Conservation (phyloP, 2,113 vertebrate genomes). For the Setophaga kirtlandii region DNA sequence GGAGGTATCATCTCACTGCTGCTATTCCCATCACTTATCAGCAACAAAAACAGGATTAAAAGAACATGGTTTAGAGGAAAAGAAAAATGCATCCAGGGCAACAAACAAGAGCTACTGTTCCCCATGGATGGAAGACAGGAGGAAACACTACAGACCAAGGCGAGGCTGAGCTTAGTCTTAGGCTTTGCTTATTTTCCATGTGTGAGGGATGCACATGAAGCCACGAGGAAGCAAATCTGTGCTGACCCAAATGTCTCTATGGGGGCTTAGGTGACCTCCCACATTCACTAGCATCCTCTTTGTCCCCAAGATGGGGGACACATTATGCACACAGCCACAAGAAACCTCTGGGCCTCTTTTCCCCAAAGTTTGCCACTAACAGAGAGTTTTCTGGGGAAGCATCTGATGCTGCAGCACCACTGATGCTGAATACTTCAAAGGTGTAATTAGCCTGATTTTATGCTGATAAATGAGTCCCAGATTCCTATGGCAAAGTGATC, state of each 20-base stretch:
- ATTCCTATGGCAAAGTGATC: not conserved
- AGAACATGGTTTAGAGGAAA: not conserved
- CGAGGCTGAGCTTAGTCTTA: accelerated
- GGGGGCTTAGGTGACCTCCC: not conserved
- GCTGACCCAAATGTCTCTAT: not conserved
- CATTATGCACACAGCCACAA: not conserved
- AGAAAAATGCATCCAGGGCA: not conserved
- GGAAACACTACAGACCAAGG: not conserved
- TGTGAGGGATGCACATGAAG: not conserved
- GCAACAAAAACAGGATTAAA: not conserved
- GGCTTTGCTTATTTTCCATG: not conserved
- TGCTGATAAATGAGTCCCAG: not conserved
- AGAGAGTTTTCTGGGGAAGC: not conserved
- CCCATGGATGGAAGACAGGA: not conserved
- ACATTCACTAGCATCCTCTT: not conserved
- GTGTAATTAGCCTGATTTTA: not conserved
- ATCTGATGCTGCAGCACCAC: not conserved
- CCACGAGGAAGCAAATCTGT: not conserved
- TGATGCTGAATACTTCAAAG: not conserved
- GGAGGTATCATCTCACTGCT: not conserved
- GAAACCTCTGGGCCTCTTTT: not conserved
- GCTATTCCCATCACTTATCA: not conserved
- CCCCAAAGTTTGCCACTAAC: not conserved
- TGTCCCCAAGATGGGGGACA: not conserved
- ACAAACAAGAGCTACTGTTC: not conserved